These are phyloP conservation scores for Drosophila affinis DNA, from an alignment of 2,888 invertebrate species.

Conservation along the genomic window DNA sequence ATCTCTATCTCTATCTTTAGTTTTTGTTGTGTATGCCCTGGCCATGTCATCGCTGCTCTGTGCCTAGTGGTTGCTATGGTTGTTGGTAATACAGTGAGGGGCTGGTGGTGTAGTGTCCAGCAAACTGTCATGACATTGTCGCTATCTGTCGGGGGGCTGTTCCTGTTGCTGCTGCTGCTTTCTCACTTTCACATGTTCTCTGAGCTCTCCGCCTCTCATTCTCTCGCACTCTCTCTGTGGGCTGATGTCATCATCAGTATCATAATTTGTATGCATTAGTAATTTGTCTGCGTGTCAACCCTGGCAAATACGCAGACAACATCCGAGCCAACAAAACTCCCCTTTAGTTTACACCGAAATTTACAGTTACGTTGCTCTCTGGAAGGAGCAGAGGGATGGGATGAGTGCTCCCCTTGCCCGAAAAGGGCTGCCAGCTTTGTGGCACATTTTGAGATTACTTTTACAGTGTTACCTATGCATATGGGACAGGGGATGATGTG, in stretches of 20 bases:
- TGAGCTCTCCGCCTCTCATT: not conserved
- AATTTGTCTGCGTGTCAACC: slow-evolving; percentile 41
- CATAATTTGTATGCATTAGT: slow-evolving; percentile 73
- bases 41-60: slow-evolving; percentile 52
- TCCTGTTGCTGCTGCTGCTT: slow-evolving; percentile 37
- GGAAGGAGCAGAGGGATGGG: not conserved
- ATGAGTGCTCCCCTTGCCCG: not conserved
- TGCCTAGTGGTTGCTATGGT: no score
- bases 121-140: slow-evolving; percentile 59
- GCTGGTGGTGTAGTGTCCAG: slow-evolving; percentile 26
- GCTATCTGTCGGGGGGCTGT: not conserved
- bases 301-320: slow-evolving; percentile 9
- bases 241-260: slow-evolving; percentile 69
- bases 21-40: slow-evolving; percentile 4
- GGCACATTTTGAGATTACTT: not conserved
- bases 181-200: slow-evolving; percentile 69
- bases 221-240: not conserved
- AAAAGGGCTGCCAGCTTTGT: not conserved
- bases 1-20: slow-evolving; percentile 23
- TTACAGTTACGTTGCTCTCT: slow-evolving; percentile 1
- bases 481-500: not conserved
- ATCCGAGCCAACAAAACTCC: slow-evolving; percentile 12
- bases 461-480: not conserved
- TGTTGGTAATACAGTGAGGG: slow-evolving; percentile 3
- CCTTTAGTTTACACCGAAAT: slow-evolving; percentile 15